Percentiles rank a stretch among this genome's conserved stretches.
phyloP scores from a whole-genome alignment of 2,888 invertebrate species.

The Nephrocerus scutellatus region DNA sequence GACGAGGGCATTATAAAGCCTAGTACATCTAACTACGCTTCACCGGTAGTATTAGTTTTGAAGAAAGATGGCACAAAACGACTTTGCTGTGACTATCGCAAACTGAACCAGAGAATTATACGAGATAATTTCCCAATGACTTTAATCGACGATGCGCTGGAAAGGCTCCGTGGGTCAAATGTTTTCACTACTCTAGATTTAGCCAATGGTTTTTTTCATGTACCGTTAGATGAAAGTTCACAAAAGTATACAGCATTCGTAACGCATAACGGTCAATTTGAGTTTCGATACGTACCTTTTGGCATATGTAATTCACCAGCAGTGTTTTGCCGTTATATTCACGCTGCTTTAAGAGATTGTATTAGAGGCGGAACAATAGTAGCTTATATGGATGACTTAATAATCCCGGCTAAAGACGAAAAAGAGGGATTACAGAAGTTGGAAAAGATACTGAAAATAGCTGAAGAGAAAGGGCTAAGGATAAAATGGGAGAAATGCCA shows the following conservation, averaged over 20 bases:
- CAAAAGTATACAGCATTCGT: slow-evolving; percentile 23
- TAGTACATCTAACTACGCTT: slow-evolving; percentile 32
- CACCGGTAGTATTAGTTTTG: slow-evolving; percentile 11
- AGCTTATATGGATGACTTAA: slow-evolving; percentile 12
- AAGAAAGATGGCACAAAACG: slow-evolving; percentile 15
- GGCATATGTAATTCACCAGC: slow-evolving; percentile 14
- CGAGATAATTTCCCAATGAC: slow-evolving; percentile 14
- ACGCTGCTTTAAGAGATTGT: slow-evolving; percentile 1
- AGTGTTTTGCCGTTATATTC: slow-evolving; percentile 10
- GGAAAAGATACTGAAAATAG: slow-evolving; percentile 6
- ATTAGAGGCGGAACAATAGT: neutral
- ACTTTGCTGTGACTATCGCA: slow-evolving; percentile 17
- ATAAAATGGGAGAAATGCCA: slow-evolving; percentile 14
- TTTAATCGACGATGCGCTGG: slow-evolving; percentile 12
- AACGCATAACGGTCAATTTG: slow-evolving; percentile 22
- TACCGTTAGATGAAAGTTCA: slow-evolving; percentile 17
- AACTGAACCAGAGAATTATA: slow-evolving; percentile 13
- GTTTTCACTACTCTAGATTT: slow-evolving; percentile 21
- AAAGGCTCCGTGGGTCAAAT: slow-evolving; percentile 12
- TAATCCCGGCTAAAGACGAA: slow-evolving; percentile 4
- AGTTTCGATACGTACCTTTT: slow-evolving; percentile 19
- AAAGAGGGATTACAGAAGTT: slow-evolving; percentile 4
- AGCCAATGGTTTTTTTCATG: slow-evolving; percentile 22
- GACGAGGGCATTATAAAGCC: slow-evolving; percentile 29
- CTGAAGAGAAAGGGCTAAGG: slow-evolving; percentile 13